Conservation (phyloP, 2,888 invertebrate species). For the Latheticus oryzae region DNA sequence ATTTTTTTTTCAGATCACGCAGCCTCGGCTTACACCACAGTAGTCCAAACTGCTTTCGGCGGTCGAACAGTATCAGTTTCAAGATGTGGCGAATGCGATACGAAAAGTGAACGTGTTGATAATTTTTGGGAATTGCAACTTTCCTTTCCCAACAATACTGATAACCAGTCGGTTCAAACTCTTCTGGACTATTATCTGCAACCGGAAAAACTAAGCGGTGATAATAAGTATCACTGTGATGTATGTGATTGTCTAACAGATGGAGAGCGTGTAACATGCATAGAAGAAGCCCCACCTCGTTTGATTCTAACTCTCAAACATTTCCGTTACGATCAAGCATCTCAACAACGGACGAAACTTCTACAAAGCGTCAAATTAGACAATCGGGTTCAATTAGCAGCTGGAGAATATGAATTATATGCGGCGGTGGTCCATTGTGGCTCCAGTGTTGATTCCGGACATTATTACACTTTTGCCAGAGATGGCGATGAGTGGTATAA, state of each 20-base stretch:
- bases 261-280: constrained; percentile 77
- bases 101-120: constrained; percentile 79
- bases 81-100: constrained; percentile 78
- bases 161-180: constrained; percentile 77
- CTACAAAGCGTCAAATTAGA: constrained; percentile 70
- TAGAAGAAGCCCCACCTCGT: constrained; percentile 80
- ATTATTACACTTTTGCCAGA: constrained; percentile 86
- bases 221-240: constrained; percentile 86
- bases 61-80: constrained; percentile 81
- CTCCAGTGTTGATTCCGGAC: constrained; percentile 84
- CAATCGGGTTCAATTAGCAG: constrained; percentile 71
- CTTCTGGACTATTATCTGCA: constrained; percentile 82
- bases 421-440: constrained; percentile 89
- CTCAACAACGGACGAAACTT: constrained; percentile 82
- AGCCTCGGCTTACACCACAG: constrained; percentile 60
- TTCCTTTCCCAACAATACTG: constrained; percentile 72
- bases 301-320: constrained; percentile 85
- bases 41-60: constrained; percentile 80
- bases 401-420: constrained; percentile 76
- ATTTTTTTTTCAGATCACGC: constrained; percentile 18
- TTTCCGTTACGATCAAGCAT: constrained; percentile 79
- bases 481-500: constrained; percentile 80
- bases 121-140: constrained; percentile 84
- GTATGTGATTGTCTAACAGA: constrained; percentile 80
- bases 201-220: constrained; percentile 81